Evolutionary conservation across 2,797 vertebrate species (phyloP), one percentile per base, ranked within the genome.

Genomic region (Manis pentadactyla): DNA sequence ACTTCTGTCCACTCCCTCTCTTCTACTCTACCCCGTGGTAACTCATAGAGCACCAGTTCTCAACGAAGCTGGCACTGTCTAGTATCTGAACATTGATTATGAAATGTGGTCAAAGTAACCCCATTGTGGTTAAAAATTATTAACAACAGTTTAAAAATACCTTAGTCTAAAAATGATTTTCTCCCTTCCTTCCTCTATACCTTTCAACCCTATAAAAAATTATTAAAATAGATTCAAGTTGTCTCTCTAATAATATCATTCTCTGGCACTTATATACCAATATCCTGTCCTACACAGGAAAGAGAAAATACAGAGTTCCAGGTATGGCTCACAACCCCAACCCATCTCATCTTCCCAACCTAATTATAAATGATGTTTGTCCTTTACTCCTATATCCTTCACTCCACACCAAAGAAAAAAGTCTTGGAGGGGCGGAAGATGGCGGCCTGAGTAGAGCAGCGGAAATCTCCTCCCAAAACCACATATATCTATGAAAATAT

Each of bases 101-200:
- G 25, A 90, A 55, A 59, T 39, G 42, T 83, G 34, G 46, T 42
- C 19, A 49, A 90, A 90, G 12, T n/a, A 63, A 74, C 37, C n/a
- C 74, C 31, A 8, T 0, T 29, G 9, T 51, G 31, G 74, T 61
- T 79, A 37, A 64, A 91, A 90, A 73, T 53, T 18, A 92, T 89
- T 64, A 90, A 81, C 29, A 42, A 87, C 42, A 31, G 42, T 79
- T 46, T 69, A 10, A 46, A 95, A 94, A 93, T 89, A 37, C 75
- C 46, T 46, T 46, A 93, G 25, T 55, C 73, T 39, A 42, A 39
- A 23, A 34, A 55, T 34, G 49, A 23, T 90, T 87, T 88, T 51
- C 71, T 66, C 39, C 63, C 23, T 74, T 63, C 7, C 49, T 88
- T 66, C 31, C 37, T 79, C 59, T 61, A 39, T 25, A 61, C 25